Conservation (phyloP, 2,888 invertebrate genomes). For the Acanthosepion pharaonis region DNA sequence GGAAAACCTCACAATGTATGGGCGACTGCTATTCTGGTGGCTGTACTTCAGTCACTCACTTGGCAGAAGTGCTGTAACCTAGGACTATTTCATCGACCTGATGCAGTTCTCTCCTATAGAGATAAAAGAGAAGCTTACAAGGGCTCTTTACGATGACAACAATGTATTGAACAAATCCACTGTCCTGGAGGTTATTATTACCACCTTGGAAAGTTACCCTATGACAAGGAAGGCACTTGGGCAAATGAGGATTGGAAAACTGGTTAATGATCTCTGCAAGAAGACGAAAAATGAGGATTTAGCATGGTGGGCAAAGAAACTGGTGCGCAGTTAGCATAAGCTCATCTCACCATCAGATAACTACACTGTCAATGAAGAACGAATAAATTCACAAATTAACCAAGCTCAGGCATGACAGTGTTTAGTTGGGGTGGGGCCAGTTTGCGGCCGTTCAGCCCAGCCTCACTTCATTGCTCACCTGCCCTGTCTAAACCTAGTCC, state of each 20-base stretch:
- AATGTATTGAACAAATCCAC: conserved; percentile 97
- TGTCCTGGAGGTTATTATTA: conserved; percentile 93
- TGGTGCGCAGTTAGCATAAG: conserved; percentile 93
- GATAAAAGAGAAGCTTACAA: conserved; percentile 95
- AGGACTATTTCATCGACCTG: conserved; percentile 75
- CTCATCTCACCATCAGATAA: conserved; percentile 77
- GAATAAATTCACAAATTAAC: conserved; percentile 50
- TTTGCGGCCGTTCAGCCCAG: conserved; percentile 63
- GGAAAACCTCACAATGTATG: conserved; percentile 71
- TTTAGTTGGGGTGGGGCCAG: conserved; percentile 51
- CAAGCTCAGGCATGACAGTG: conserved; percentile 51
- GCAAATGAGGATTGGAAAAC: conserved; percentile 94
- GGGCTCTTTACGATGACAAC: conserved; percentile 96
- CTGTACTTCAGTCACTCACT: conserved; percentile 75
- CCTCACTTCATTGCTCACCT: conserved; percentile 55
- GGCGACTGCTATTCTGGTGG: conserved; percentile 78
- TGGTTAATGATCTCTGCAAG: conserved; percentile 91
- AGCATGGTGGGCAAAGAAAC: conserved; percentile 90
- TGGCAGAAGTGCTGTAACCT: conserved; percentile 76
- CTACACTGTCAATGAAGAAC: conserved; percentile 65
- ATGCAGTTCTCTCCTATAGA: conserved; percentile 80
- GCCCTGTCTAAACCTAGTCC: conserved; percentile 51
- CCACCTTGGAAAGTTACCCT: conserved; percentile 89
- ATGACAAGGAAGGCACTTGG: conserved; percentile 92
- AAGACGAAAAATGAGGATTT: conserved; percentile 88